These are phyloP conservation scores for Drosophila cognata DNA, from an alignment of 2,888 invertebrate species.

Conservation along the genomic window DNA sequence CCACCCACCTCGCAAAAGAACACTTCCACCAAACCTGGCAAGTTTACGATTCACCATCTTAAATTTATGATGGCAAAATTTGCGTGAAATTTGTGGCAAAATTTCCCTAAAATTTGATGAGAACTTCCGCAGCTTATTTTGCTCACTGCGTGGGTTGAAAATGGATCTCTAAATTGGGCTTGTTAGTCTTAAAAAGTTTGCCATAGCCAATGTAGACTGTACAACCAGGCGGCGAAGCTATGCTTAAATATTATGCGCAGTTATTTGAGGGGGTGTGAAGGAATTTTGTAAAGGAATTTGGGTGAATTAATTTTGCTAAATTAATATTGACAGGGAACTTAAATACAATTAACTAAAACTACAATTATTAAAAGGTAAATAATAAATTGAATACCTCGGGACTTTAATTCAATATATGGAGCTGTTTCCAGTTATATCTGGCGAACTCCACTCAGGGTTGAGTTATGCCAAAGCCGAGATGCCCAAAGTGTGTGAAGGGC, in stretches of 20 bases:
- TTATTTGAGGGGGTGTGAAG: slow-evolving; percentile 12
- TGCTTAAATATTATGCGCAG: slow-evolving; percentile 49
- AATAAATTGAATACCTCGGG: neutral
- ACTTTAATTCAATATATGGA: neutral
- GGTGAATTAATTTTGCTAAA: slow-evolving; percentile 46
- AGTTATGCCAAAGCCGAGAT: neutral
- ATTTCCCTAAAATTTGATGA: slow-evolving; percentile 34
- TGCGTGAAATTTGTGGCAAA: slow-evolving; percentile 44
- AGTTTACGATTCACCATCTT: slow-evolving; percentile 20
- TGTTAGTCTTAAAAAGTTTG: slow-evolving; percentile 52
- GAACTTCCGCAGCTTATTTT: slow-evolving; percentile 21
- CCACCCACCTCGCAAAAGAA: neutral
- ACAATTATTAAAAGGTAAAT: neutral
- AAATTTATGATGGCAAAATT: slow-evolving; percentile 48
- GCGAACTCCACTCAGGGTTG: neutral
- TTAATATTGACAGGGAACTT: slow-evolving; percentile 13
- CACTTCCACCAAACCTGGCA: neutral
- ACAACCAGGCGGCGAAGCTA: neutral
- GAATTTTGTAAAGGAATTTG: no score
- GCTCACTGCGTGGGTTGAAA: neutral
- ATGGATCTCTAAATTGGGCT: slow-evolving; percentile 7
- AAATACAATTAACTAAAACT: neutral
- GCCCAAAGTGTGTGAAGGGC: neutral
- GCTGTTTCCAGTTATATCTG: neutral
- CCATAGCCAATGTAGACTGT: slow-evolving; percentile 19